Conservation (phyloP, 1,140 invertebrate genomes). For the Calliopsis andreniformis region DNA sequence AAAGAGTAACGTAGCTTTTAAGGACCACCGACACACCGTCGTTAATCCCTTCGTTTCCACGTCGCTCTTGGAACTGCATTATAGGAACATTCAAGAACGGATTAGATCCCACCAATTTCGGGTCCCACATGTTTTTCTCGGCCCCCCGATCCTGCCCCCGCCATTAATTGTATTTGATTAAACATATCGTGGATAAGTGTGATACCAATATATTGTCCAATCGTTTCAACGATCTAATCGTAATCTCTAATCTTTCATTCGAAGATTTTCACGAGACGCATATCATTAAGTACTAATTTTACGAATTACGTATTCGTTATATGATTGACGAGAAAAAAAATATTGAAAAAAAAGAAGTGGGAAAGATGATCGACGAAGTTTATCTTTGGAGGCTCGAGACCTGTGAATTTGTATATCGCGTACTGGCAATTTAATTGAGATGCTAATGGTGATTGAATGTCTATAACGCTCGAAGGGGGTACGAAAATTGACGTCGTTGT, state of each 20-base stretch:
- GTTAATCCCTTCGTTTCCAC: conserved; percentile 63
- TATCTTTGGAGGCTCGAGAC: neutral
- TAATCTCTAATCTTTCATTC: conserved; percentile 41
- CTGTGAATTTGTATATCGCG: conserved; percentile 24
- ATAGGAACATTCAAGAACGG: conserved; percentile 45
- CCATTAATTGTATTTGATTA: conserved; percentile 59
- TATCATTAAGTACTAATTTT: conserved; percentile 61
- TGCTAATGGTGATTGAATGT: conserved; percentile 43
- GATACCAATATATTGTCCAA: conserved; percentile 49
- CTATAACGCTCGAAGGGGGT: conserved; percentile 36
- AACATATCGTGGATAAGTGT: conserved; percentile 61
- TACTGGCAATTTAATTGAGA: conserved; percentile 31
- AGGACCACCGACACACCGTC: conserved; percentile 49
- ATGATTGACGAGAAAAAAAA: conserved; percentile 37
- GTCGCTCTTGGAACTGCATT: conserved; percentile 37
- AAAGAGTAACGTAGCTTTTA: conserved; percentile 57
- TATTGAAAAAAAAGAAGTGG: conserved; percentile 42
- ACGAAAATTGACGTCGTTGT: conserved; percentile 16
- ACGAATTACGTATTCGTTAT: conserved; percentile 39
- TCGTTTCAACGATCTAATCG: conserved; percentile 34
- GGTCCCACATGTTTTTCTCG: conserved; percentile 2
- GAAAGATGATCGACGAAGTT: too few species aligned
- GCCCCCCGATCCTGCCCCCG: too few species aligned
- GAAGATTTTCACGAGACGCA: conserved; percentile 54
- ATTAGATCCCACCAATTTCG: conserved; percentile 31